These are phyloP conservation scores for Chorisops tibialis DNA, from an alignment of 2,888 invertebrate genomes.

Conservation along the genomic window DNA sequence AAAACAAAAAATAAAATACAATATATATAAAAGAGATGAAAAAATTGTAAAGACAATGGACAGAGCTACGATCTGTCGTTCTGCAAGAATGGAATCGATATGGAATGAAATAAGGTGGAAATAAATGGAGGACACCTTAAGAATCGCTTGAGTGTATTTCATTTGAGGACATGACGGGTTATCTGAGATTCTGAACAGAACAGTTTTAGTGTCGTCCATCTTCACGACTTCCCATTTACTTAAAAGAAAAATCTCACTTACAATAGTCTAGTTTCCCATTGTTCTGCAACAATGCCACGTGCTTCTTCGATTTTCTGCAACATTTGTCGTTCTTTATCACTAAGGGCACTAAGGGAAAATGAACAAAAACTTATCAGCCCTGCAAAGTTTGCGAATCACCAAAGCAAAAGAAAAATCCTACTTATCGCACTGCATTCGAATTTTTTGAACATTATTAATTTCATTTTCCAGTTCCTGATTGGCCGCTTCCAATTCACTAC, in stretches of 20 bases:
- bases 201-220: not conserved
- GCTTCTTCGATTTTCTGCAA: slow-evolving; percentile 54
- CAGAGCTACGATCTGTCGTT: too few relatives aligned
- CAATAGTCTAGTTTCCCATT: slow-evolving; percentile 63
- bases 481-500: slow-evolving; percentile 54
- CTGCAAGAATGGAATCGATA: too few relatives aligned
- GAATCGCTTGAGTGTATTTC: too few relatives aligned
- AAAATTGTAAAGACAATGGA: too few relatives aligned
- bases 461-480: slow-evolving; percentile 55
- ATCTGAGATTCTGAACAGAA: not conserved
- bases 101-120: too few relatives aligned
- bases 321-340: slow-evolving; percentile 53
- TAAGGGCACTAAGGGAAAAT: slow-evolving; percentile 44
- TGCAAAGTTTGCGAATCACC: not conserved
- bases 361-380: not conserved
- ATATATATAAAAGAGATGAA: not conserved
- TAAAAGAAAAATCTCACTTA: slow-evolving; percentile 38
- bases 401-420: slow-evolving; percentile 33
- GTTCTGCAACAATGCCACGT: slow-evolving; percentile 56
- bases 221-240: too few relatives aligned
- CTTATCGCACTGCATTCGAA: slow-evolving; percentile 52
- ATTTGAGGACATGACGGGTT: too few relatives aligned
- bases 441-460: slow-evolving; percentile 53
- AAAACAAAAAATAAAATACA: not conserved
- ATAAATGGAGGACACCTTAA: too few relatives aligned